phyloP scores from a whole-genome alignment of 2,888 invertebrate genomes.

The Abrostola triplasia region DNA sequence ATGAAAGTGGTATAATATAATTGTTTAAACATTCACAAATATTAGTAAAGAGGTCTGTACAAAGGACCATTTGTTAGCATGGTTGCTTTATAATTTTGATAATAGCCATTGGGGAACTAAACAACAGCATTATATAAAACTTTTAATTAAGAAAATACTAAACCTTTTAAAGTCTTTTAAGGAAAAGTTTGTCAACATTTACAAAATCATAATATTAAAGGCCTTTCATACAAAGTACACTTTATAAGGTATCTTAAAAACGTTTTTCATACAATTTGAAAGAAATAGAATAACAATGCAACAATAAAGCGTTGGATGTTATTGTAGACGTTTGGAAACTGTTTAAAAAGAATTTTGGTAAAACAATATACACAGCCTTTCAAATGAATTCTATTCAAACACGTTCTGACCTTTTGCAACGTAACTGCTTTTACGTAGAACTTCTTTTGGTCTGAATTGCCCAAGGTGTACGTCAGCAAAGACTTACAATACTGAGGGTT shows the following conservation, averaged over 20 bases:
- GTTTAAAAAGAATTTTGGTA: conserved; percentile 25
- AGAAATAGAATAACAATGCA: conserved; percentile 17
- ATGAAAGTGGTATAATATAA: no score
- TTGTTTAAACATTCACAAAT: no score
- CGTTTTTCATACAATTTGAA: conserved; percentile 18
- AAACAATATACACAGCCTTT: conserved; percentile 36
- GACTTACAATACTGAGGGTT: no score
- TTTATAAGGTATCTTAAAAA: conserved; percentile 17
- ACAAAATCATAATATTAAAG: conserved; percentile 4
- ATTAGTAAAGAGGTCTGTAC: no score
- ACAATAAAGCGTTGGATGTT: conserved; percentile 17
- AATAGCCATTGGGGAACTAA: no score
- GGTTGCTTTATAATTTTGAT: no score
- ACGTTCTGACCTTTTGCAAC: not conserved
- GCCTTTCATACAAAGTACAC: conserved; percentile 16
- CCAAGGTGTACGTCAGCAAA: not conserved
- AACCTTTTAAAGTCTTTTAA: conserved; percentile 8
- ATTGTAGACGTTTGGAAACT: not conserved
- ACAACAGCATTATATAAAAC: not conserved
- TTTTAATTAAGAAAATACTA: conserved; percentile 2
- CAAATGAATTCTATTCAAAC: conserved; percentile 33
- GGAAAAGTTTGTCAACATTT: conserved; percentile 22
- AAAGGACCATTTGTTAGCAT: no score
- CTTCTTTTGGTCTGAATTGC: not conserved
- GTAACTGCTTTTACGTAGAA: not conserved